Evolutionary conservation across 2,113 vertebrate species (phyloP), one percentile per base, ranked within the genome.

Genomic region (Psophia crepitans): DNA sequence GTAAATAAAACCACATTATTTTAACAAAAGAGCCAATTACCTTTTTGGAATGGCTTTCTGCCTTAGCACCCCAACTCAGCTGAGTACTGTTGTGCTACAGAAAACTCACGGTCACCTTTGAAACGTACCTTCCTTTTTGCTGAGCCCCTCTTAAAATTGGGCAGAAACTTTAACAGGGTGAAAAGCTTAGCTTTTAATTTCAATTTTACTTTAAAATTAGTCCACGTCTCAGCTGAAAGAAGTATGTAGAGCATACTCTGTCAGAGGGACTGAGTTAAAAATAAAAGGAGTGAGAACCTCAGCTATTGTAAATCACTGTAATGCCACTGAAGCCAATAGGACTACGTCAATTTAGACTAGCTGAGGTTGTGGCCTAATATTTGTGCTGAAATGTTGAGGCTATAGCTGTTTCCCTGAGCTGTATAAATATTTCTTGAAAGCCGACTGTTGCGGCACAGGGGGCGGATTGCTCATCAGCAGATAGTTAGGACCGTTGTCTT

Each of bases 351-450:
- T 95, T 94, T 82, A 89, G 84, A 89, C 49, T 32, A 9, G 81
- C 87, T 69, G 87, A 95, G 91, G 66, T 66, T 93, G 89, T 74
- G 81, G 89, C 74, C 94, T 87, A 73, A 95, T 96, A 96, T 87
- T 94, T 95, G 74, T 89, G 84, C 78, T 89, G 91, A 95, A 91
- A 95, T 77, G 81, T 51, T 82, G 92, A 90, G 85, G 89, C 84
- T 85, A 48, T 46, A 63, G 81, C 58, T 82, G 54, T 80, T 93
- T 88, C 63, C 57, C 85, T 58, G 82, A 70, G 79, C 84, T 96
- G 61, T 49, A 80, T 80, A 95, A 93, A 96, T 91, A 94, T 95
- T 94, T 97, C 89, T 87, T 69, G 58, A 95, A 89, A 85, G 87
- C 81, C 82, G 91, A 71, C 86, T 95, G 68, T 75, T 33, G 63